Evolutionary conservation across 2,888 invertebrate species (phyloP).

Genomic region (Schrankia costaestrigalis): DNA sequence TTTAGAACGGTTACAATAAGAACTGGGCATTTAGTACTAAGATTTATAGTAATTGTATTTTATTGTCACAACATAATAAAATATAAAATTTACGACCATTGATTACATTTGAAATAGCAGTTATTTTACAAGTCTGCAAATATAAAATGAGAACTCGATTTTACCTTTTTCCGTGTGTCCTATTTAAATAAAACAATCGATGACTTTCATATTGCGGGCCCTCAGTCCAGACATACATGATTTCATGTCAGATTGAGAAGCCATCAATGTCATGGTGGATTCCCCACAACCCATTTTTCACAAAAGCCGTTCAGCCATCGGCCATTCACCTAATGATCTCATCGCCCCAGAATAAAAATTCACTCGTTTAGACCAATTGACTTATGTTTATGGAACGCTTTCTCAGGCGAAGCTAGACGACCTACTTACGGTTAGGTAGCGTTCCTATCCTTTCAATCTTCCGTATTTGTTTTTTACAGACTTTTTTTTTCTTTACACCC

Average conservation of each 20-base stretch:
- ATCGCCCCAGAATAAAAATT: slow-evolving; percentile 73
- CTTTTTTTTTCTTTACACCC: too few relatives aligned
- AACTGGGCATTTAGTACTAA: too few relatives aligned
- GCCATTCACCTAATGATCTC: slow-evolving; percentile 77
- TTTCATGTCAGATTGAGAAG: slow-evolving; percentile 14
- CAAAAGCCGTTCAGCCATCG: slow-evolving; percentile 45
- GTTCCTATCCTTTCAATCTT: slow-evolving; percentile 42
- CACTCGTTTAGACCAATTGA: slow-evolving; percentile 71
- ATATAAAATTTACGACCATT: too few relatives aligned
- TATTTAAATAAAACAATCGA: slow-evolving; percentile 16
- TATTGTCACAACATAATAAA: too few relatives aligned
- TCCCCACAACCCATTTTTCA: slow-evolving; percentile 64
- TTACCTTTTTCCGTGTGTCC: too few relatives aligned
- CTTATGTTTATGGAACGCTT: slow-evolving; percentile 69
- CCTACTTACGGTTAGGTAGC: slow-evolving; percentile 53
- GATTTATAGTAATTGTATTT: too few relatives aligned
- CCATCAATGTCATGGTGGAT: slow-evolving; percentile 66
- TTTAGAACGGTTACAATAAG: too few relatives aligned
- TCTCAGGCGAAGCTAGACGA: slow-evolving; percentile 61
- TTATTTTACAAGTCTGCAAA: slow-evolving; percentile 18
- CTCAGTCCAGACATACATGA: too few relatives aligned
- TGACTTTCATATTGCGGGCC: slow-evolving; percentile 21
- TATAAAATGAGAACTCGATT: neutral
- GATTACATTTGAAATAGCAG: too few relatives aligned
- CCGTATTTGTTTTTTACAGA: slow-evolving; percentile 23